These are phyloP conservation scores for Pitta sordida DNA, from an alignment of 2,113 vertebrate genomes.

Conservation along the genomic window DNA sequence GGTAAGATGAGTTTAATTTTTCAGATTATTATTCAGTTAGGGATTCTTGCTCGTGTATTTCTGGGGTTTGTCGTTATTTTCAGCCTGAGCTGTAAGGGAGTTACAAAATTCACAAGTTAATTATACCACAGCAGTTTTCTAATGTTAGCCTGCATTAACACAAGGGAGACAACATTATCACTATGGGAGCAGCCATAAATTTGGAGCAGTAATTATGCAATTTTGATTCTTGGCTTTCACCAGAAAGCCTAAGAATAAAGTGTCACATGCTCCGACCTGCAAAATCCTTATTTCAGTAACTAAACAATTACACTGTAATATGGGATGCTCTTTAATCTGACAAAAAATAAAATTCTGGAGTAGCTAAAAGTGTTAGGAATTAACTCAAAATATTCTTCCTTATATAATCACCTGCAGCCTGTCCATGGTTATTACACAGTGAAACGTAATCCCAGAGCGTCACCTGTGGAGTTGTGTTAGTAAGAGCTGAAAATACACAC, in stretches of 20 bases:
- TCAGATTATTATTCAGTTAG: background rate
- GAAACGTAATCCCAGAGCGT: background rate
- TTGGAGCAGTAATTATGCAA: constrained; percentile 26
- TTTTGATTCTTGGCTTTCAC: constrained; percentile 35
- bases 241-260: background rate
- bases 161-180: background rate
- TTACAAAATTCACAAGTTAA: background rate
- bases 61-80: background rate
- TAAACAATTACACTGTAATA: background rate
- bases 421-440: background rate
- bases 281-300: background rate
- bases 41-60: background rate
- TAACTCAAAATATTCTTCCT: background rate
- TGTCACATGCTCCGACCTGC: background rate
- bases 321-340: background rate
- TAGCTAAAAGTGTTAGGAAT: background rate
- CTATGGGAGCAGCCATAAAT: constrained; percentile 6
- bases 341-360: background rate
- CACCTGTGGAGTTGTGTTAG: background rate
- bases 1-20: background rate
- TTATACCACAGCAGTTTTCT: background rate
- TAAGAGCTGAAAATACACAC: background rate
- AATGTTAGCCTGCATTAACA: background rate
- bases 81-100: background rate
- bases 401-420: background rate